Evolutionary conservation across 2,113 vertebrate genomes (phyloP), one percentile per base, ranked within the genome.

Genomic region (Oreocharis arfaki): DNA sequence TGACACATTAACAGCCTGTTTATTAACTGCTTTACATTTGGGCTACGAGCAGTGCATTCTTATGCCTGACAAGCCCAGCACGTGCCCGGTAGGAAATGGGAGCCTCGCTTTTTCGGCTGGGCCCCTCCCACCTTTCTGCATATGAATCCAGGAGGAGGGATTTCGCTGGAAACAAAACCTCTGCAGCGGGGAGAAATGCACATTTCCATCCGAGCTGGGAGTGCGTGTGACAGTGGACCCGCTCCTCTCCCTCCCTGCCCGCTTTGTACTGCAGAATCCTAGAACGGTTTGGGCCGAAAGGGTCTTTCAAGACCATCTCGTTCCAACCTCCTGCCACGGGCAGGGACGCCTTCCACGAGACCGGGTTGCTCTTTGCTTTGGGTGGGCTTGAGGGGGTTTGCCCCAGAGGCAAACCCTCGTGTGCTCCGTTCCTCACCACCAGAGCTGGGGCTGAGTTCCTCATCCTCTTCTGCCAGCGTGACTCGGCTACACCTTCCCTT

Each of bases 1-100:
- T 94, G 96, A 85, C 95, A 95, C 95, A 91, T 97, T 96, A 96
- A 95, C 95, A 95, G 96, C 95, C 94, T 89, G 92, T 95, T 95
- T 97, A 97, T 96, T 89, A 95, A 95, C 86, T 92, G 94, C 94
- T 87, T 59, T 85, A 61, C 91, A 10, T 82, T 49, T 47, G 90
- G 92, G 84, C 96, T 87, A 39, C 19, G 32, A 93, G 95, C 90
- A 16, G 11, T 0, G 83, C 85, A 85, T 95, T 35, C 96, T 70
- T 44, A 53, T 80, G 79, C 78, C 91, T 6, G 78, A 7, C 13
- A 44, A 96, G 63, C 57, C 76, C 68, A 5, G 79, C 76, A 16
- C 65, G 53, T 79, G 71, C 17, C 68, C 2, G 7, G 6, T 14
- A 33, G 2, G 41, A 87, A 73, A 71, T 1, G 17, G 2, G 61